These are phyloP conservation scores for Urechis unicinctus DNA, from an alignment of 2,888 invertebrate genomes.

Conservation along the genomic window DNA sequence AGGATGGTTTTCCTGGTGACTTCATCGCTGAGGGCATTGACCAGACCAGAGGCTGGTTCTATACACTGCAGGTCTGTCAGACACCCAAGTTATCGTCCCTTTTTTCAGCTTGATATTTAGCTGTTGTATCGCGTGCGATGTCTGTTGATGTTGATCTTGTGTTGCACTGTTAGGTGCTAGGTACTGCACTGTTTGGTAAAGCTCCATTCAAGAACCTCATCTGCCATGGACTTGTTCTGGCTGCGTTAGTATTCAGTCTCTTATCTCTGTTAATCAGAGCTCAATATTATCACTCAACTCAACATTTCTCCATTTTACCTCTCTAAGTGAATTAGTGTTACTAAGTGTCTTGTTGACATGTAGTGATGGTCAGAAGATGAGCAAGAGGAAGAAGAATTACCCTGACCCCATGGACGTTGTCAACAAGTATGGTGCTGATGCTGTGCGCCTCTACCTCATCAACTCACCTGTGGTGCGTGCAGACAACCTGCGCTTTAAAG, in stretches of 20 bases:
- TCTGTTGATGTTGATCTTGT: conserved; percentile 79
- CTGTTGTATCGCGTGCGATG: conserved; percentile 27
- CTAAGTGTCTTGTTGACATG: not conserved
- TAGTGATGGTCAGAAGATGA: conserved; percentile 98
- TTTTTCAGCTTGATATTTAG: not conserved
- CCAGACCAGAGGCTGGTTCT: conserved; percentile 87
- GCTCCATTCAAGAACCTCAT: conserved; percentile 97
- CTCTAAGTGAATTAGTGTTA: not conserved
- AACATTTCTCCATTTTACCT: not conserved
- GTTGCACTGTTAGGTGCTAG: conserved; percentile 66
- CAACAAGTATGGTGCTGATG: conserved; percentile 92
- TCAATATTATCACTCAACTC: not conserved
- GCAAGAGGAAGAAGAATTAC: conserved; percentile 96
- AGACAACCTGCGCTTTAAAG: conserved; percentile 93
- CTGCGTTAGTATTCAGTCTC: conserved; percentile 48
- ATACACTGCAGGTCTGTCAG: conserved; percentile 12
- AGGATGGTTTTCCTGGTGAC: conserved; percentile 82
- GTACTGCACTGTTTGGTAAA: conserved; percentile 89
- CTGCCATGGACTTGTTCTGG: conserved; percentile 89
- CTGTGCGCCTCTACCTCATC: conserved; percentile 83
- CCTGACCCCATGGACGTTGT: conserved; percentile 88
- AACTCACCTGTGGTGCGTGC: conserved; percentile 97
- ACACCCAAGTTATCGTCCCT: too few species aligned
- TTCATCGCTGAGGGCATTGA: conserved; percentile 99
- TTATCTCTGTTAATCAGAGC: too few species aligned